phyloP scores from a whole-genome alignment of 1,140 invertebrate species.

The Tenebrio molitor region DNA sequence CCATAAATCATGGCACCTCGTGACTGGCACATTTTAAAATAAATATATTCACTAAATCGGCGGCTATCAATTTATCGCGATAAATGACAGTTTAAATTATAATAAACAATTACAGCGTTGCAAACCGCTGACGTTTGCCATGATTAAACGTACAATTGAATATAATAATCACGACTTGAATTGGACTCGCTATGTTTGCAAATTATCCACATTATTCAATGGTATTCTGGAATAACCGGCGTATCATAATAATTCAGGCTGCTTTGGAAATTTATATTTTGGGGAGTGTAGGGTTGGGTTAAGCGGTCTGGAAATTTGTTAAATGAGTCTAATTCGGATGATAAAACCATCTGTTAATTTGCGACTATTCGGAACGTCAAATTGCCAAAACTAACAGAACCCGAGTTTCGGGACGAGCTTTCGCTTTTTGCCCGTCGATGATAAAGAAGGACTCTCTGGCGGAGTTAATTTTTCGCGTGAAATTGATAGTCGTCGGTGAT shows the following conservation, averaged over 20 bases:
- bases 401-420: too few relatives aligned
- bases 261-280: slow-evolving; percentile 32
- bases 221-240: slow-evolving; percentile 1
- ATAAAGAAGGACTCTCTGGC: too few relatives aligned
- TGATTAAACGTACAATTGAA: slow-evolving; percentile 16
- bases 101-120: not conserved
- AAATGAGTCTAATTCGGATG: slow-evolving; percentile 30
- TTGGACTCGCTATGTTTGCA: slow-evolving; percentile 19
- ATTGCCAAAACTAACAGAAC: slow-evolving; percentile 4
- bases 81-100: not conserved
- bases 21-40: too few relatives aligned
- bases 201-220: slow-evolving; percentile 29
- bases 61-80: not conserved
- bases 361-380: not conserved
- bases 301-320: slow-evolving; percentile 27
- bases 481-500: too few relatives aligned
- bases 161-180: slow-evolving; percentile 14
- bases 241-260: slow-evolving; percentile 24
- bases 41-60: too few relatives aligned
- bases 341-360: slow-evolving; percentile 28
- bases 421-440: too few relatives aligned
- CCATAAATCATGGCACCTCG: too few relatives aligned
- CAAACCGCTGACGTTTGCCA: slow-evolving; percentile 8
- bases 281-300: slow-evolving; percentile 4
- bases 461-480: too few relatives aligned